Percentiles rank a stretch among this genome's conserved stretches.
phyloP scores from a whole-genome alignment of 1,140 invertebrate genomes.

The Vanessa tameamea region DNA sequence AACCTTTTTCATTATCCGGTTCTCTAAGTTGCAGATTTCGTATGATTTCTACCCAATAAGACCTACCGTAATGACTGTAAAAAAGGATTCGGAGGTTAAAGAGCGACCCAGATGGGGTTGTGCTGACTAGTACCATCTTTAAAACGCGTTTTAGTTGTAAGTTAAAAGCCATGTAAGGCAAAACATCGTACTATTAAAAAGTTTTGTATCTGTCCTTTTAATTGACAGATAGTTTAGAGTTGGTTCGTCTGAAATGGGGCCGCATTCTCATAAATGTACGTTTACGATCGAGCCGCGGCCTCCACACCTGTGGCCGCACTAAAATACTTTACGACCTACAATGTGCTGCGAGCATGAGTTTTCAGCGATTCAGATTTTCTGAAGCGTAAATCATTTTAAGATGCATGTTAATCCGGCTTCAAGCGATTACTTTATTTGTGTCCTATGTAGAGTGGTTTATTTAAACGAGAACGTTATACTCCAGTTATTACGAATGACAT shows the following conservation, averaged over 20 bases:
- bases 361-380: slow-evolving; percentile 52
- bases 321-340: slow-evolving; percentile 66
- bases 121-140: no score
- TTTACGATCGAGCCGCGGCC: slow-evolving; percentile 59
- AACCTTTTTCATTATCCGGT: no score
- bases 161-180: neutral
- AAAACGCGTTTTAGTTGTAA: neutral
- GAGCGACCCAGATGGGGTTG: no score
- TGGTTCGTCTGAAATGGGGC: slow-evolving; percentile 25
- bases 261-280: slow-evolving; percentile 45
- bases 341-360: slow-evolving; percentile 50
- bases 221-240: slow-evolving; percentile 23
- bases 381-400: slow-evolving; percentile 49
- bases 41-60: no score
- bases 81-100: no score
- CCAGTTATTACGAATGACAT: neutral
- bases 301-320: slow-evolving; percentile 66
- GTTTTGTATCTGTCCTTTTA: slow-evolving; percentile 13
- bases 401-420: slow-evolving; percentile 25
- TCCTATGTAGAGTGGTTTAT: neutral
- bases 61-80: no score
- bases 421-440: slow-evolving; percentile 7
- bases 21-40: no score
- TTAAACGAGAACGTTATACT: slow-evolving; percentile 1
- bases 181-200: slow-evolving; percentile 13